phyloP scores from a whole-genome alignment of 2,113 vertebrate genomes.

The Varanus salvator region DNA sequence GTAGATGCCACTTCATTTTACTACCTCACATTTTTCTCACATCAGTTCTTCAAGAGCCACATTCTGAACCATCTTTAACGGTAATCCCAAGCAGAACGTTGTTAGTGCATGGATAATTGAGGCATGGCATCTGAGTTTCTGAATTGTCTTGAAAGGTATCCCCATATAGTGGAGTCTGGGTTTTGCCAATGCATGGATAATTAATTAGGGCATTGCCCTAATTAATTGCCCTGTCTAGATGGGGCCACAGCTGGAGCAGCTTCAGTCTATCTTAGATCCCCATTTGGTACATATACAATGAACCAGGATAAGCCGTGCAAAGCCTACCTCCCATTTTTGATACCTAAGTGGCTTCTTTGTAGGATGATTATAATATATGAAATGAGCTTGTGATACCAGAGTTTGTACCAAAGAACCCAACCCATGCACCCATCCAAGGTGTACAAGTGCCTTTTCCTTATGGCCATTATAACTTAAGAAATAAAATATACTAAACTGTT shows the following conservation, averaged over 20 bases:
- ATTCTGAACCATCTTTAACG: not conserved
- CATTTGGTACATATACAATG: not conserved
- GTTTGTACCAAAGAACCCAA: not conserved
- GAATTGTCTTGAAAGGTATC: not conserved
- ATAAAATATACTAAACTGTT: constrained; percentile 10
- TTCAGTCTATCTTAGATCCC: not conserved
- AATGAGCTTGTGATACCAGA: not conserved
- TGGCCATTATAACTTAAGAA: not conserved
- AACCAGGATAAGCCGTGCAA: not conserved
- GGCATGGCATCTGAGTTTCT: too few relatives aligned
- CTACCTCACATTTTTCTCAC: too few relatives aligned
- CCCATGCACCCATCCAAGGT: not conserved
- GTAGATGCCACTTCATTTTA: not conserved
- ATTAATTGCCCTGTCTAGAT: not conserved
- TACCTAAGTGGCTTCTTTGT: not conserved
- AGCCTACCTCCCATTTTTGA: not conserved
- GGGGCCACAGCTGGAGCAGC: not conserved
- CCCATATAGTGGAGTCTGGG: not conserved
- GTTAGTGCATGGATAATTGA: too few relatives aligned
- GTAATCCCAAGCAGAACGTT: too few relatives aligned
- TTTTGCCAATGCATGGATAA: not conserved
- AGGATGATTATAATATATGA: not conserved
- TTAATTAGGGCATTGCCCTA: too few relatives aligned
- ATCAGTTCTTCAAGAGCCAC: not conserved
- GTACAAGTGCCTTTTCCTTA: not conserved